Conservation (phyloP, 2,113 vertebrate species). For the Eira barbara region DNA sequence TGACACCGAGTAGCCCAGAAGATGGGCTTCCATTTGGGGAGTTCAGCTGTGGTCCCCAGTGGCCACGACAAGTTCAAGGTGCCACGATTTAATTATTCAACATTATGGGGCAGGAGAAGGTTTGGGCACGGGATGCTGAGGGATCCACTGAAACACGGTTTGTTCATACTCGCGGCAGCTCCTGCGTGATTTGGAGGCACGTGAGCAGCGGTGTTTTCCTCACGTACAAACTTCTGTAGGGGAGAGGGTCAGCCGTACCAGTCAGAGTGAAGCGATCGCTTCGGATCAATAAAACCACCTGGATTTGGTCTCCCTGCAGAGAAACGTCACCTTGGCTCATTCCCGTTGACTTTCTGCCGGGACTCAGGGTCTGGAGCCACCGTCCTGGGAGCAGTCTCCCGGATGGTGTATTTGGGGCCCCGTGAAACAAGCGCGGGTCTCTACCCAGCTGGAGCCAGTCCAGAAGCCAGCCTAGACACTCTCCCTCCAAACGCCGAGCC, state of each 20-base stretch:
- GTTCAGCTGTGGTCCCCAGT: not conserved
- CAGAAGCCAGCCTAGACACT: too few species aligned
- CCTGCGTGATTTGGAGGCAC: not conserved
- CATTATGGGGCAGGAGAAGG: not conserved
- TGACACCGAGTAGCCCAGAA: not conserved
- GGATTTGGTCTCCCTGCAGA: not conserved
- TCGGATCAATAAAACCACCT: not conserved
- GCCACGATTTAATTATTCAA: not conserved
- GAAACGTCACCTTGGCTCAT: not conserved
- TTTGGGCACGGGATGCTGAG: not conserved
- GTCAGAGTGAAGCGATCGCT: not conserved
- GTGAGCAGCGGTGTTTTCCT: not conserved
- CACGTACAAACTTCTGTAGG: not conserved
- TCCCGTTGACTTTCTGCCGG: not conserved
- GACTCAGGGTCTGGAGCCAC: rapidly evolving
- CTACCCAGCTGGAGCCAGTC: too few species aligned
- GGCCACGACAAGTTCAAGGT: not conserved
- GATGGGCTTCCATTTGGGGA: rapidly evolving
- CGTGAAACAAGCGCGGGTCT: not conserved
- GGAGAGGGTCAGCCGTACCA: not conserved
- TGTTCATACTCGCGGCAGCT: not conserved
- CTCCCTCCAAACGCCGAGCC: too few species aligned
- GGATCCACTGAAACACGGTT: not conserved
- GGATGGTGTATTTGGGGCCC: not conserved
- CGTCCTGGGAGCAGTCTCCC: not conserved